phyloP scores from a whole-genome alignment of 1,140 invertebrate genomes.

The Anastrepha ludens region DNA sequence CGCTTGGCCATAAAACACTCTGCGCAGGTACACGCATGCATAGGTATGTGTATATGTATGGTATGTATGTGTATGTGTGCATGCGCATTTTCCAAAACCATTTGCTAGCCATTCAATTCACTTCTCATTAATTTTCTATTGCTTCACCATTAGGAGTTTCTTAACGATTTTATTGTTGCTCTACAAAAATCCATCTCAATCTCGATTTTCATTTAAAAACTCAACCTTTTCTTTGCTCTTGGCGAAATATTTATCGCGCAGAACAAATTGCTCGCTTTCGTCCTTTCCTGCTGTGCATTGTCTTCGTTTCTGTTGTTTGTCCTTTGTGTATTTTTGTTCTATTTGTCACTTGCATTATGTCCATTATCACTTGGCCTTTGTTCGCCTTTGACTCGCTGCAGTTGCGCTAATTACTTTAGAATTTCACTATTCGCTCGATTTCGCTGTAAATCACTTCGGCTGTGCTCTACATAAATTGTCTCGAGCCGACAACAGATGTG shows the following conservation, averaged over 20 bases:
- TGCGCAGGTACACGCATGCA: not conserved
- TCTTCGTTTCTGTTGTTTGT: not conserved
- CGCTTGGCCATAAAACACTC: not conserved
- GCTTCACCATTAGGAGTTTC: not conserved
- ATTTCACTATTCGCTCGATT: slow-evolving; percentile 31
- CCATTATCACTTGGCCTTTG: slow-evolving; percentile 20
- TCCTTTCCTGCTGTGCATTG: not conserved
- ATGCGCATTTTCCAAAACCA: not conserved
- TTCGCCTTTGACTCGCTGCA: not conserved
- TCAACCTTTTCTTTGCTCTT: not conserved
- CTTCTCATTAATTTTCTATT: slow-evolving; percentile 42
- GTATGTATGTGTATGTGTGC: too few species aligned
- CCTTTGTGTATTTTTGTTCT: slow-evolving; percentile 21
- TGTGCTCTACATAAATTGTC: not conserved
- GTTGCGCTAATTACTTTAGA: slow-evolving; percentile 44
- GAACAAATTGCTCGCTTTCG: slow-evolving; percentile 31
- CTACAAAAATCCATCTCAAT: not conserved
- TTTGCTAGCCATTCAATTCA: not conserved
- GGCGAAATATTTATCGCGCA: slow-evolving; percentile 46
- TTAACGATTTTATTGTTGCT: slow-evolving; percentile 10
- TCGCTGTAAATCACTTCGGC: not conserved
- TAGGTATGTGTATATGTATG: not conserved
- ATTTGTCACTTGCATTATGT: slow-evolving; percentile 44
- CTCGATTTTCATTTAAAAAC: not conserved
- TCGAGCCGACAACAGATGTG: slow-evolving; percentile 17